Evolutionary conservation across 2,113 vertebrate species (phyloP), one percentile per base, ranked within the genome.

Genomic region (Callipepla californica): DNA sequence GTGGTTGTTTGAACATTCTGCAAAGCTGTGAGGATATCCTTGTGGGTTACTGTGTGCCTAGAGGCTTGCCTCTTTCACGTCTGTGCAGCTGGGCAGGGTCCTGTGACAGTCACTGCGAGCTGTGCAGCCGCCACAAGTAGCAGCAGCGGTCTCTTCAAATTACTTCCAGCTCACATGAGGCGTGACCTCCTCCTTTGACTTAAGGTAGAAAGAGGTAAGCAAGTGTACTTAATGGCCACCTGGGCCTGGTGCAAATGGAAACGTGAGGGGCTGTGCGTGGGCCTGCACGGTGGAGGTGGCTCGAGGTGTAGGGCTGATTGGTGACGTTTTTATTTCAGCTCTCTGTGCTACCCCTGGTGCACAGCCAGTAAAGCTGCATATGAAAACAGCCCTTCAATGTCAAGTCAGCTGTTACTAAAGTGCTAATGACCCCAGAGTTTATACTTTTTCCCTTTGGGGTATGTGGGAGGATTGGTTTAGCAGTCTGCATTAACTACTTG

Each of bases 191-290:
- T 88, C 34, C 14, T 9, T 70, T 58, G 79, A 65, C 15, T 69
- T 78, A 19, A 15, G 51, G 21, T 45, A 80, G 72, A 6, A 90
- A 11, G 11, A 92, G 13, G 13, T 62, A 23, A 74, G 26, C 11
- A 66, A 47, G 8, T 34, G 7, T 58, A 36, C 30, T 78, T 70
- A 53, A 42, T 32, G 4, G 4, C 6, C 30, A 7, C 2, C 22
- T 76, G 5, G 6, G 11, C 5, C 66, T 63, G 34, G 28, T 32
- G 17, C 17, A 61, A 18, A 68, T 82, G 50, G 13, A 79, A 68
- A 26, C 3, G 1, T 12, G 18, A 40, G 6, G 77, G 13, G 22
- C 38, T 36, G 0, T 45, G 51, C 44, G 4, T 67, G 21, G 51
- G 16, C 19, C 32, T 92, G 42, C 12, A 4, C 17, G 15, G 21